phyloP scores from a whole-genome alignment of 2,797 vertebrate species.

The Sciaenops ocellatus region DNA sequence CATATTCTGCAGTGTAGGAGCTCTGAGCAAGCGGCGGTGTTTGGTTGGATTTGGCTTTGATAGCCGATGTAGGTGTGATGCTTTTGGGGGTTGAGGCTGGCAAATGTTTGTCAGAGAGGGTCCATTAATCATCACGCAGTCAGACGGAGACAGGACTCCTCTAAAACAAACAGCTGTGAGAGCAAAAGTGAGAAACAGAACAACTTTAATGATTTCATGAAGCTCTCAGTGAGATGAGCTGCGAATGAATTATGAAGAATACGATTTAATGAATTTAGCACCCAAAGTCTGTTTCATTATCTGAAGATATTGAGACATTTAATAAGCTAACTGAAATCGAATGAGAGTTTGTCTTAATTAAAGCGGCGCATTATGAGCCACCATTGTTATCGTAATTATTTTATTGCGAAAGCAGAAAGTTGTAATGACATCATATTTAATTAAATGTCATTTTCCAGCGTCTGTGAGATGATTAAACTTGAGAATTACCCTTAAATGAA shows the following conservation, averaged over 20 bases:
- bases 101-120: too few species aligned
- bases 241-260: not conserved
- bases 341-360: not conserved
- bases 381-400: not conserved
- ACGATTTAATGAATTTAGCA: not conserved
- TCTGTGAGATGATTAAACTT: not conserved
- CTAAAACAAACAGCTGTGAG: slow-evolving; percentile 22
- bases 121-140: not conserved
- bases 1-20: too few species aligned
- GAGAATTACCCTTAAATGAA: too few species aligned
- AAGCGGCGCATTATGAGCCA: not conserved
- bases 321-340: not conserved
- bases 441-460: too few species aligned
- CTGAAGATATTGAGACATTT: not conserved
- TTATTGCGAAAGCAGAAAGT: not conserved
- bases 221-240: not conserved
- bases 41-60: too few species aligned
- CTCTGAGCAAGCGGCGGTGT: too few species aligned
- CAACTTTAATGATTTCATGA: not conserved
- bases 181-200: slow-evolving; percentile 8
- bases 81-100: too few species aligned
- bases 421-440: too few species aligned
- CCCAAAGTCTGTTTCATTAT: not conserved
- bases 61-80: too few species aligned
- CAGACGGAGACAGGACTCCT: not conserved